Percentiles rank a stretch among this genome's conserved stretches.
Conservation (phyloP, 2,888 invertebrate species). For the Scaptomyza tumidula region DNA sequence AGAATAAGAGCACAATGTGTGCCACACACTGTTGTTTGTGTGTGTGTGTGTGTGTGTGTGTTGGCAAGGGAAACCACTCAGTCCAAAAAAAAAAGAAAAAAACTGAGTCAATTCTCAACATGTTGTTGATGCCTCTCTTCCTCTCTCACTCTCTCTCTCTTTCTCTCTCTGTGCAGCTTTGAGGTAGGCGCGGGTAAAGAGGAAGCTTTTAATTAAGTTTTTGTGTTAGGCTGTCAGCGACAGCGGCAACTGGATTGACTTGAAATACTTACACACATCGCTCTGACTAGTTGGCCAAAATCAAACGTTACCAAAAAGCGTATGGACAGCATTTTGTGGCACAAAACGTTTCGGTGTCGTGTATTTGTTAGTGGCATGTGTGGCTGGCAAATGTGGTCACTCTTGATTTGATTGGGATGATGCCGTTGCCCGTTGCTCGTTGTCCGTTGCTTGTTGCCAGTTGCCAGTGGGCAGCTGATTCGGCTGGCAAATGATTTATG, state of each 20-base stretch:
- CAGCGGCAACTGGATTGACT: slow-evolving; percentile 64
- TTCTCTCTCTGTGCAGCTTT: neutral
- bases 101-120: slow-evolving; percentile 18
- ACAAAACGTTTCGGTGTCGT: slow-evolving; percentile 63
- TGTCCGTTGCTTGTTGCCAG: slow-evolving; percentile 14
- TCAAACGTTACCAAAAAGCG: slow-evolving; percentile 63
- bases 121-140: slow-evolving; percentile 1
- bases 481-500: slow-evolving; percentile 31
- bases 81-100: neutral
- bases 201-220: slow-evolving; percentile 63
- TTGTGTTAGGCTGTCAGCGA: slow-evolving; percentile 67
- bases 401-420: slow-evolving; percentile 47
- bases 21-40: slow-evolving; percentile 13
- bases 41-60: too few relatives aligned
- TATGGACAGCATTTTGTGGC: slow-evolving; percentile 69
- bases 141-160: neutral
- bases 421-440: slow-evolving; percentile 19
- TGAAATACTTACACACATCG: slow-evolving; percentile 55
- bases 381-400: slow-evolving; percentile 43
- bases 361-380: slow-evolving; percentile 1
- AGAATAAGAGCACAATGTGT: slow-evolving; percentile 32
- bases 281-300: slow-evolving; percentile 34
- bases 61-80: slow-evolving; percentile 23
- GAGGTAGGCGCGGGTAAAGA: neutral
- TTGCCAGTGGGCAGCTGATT: slow-evolving; percentile 43